Percentiles rank a stretch among this genome's conserved stretches.
These are phyloP conservation scores for Sicus ferrugineus DNA, from an alignment of 2,888 invertebrate species.

Conservation along the genomic window DNA sequence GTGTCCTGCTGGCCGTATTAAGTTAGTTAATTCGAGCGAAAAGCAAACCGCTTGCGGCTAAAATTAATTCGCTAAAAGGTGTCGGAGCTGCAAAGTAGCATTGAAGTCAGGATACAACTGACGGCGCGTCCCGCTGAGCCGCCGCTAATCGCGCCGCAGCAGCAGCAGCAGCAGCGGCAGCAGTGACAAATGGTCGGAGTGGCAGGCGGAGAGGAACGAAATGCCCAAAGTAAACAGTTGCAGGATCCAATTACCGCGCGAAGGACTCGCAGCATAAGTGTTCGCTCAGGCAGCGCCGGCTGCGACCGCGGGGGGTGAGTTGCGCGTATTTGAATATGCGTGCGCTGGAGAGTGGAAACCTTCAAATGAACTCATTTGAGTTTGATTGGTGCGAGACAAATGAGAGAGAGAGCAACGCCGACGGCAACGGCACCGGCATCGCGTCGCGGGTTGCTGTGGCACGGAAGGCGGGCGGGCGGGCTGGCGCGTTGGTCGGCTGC, in stretches of 20 bases:
- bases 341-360: slow-evolving; percentile 4
- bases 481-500: background rate
- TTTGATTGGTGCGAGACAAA: slow-evolving; percentile 9
- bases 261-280: slow-evolving; percentile 18
- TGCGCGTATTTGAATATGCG: slow-evolving; percentile 24
- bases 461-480: background rate
- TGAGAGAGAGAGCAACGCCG: background rate
- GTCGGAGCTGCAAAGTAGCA: slow-evolving; percentile 25
- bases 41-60: slow-evolving; percentile 34
- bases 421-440: background rate
- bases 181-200: background rate
- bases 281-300: background rate
- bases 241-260: slow-evolving; percentile 26
- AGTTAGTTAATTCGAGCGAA: slow-evolving; percentile 39
- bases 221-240: slow-evolving; percentile 14
- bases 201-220: background rate
- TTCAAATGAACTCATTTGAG: slow-evolving; percentile 17
- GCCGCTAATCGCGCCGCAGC: background rate
- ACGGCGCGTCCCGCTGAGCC: background rate
- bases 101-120: background rate
- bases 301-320: slow-evolving; percentile 16
- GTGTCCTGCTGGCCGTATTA: slow-evolving; percentile 30
- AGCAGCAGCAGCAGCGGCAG: background rate
- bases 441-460: background rate
- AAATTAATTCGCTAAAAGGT: slow-evolving; percentile 19